These are phyloP conservation scores for Gnathonemus longibarbis DNA, from an alignment of 2,113 vertebrate genomes.

Conservation along the genomic window DNA sequence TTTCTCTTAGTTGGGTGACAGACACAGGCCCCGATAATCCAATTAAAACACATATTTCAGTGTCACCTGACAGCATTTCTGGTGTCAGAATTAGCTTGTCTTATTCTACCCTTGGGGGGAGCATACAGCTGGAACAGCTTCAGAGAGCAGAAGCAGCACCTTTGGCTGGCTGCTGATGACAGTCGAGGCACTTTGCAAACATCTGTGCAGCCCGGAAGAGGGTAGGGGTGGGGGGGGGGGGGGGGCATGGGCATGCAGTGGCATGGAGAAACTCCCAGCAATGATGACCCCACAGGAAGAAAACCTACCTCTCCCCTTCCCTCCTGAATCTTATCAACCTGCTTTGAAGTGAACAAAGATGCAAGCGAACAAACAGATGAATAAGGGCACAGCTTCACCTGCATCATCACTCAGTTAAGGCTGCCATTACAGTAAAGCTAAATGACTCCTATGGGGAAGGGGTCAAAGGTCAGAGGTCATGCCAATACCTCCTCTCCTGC, in stretches of 20 bases:
- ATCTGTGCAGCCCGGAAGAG: neutral
- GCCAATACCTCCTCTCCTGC: slow-evolving; percentile 45
- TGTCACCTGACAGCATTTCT: neutral
- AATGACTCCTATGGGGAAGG: neutral
- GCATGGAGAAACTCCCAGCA: neutral
- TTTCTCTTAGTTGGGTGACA: neutral
- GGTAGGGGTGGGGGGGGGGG: neutral
- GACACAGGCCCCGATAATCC: neutral
- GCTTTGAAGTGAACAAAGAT: neutral
- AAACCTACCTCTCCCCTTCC: slow-evolving; percentile 1
- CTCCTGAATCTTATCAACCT: neutral
- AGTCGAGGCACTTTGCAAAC: slow-evolving; percentile 10
- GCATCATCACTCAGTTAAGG: neutral
- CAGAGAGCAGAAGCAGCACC: neutral
- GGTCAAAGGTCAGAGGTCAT: neutral
- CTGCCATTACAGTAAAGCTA: neutral
- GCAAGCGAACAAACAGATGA: neutral
- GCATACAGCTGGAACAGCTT: neutral
- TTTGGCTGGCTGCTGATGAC: neutral
- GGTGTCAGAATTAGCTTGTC: neutral
- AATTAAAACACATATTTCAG: neutral
- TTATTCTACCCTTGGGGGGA: neutral
- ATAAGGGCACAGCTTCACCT: neutral
- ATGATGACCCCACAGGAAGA: neutral
- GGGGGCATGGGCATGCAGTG: neutral